Evolutionary conservation across 2,888 invertebrate species (phyloP), one percentile per base, ranked within the genome.

Genomic region (Cylindroiulus punctatus): DNA sequence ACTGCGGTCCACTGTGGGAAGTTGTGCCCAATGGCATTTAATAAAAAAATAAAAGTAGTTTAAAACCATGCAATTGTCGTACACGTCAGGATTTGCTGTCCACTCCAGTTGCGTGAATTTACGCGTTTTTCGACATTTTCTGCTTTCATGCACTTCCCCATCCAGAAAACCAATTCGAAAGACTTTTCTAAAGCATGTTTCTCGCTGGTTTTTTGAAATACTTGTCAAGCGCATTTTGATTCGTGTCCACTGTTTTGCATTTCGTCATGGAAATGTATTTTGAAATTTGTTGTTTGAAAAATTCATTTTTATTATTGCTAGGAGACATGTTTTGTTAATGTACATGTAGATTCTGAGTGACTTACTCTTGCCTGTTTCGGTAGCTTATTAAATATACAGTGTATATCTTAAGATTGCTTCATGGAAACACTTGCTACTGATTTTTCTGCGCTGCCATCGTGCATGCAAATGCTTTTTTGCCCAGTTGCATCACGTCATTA

Each of bases 21-120:
- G 30, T 76, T 76, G 76, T 30, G 76, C 0, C 76, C 76, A 22
- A 7, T 76, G 76, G 30, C 76, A 76, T 76, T 76, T 76, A 76
- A 76, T 76, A 76, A 76, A 76, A 76, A 76, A 26, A 76, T 26
- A 26, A 76, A 22, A 30, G 65, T 65, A 26, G 76, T 22, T 30
- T 76, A 76, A 76, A 76, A 30, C 76, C 76, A 76, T 30, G 30
- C 76, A 12, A 14, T 65, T 65, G 65, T 65, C 65, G 22, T 22
- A 22, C 22, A 26, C 8, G 76, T 26, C 26, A 30, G 76, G 26
- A 30, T 76, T 76, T 76, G 76, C 76, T 5, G 76, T 76, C 76
- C 76, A 26, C 76, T 26, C 30, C 8, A 76, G 76, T 14, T 76
- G 30, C 76, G 26, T 30, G 14, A 76, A 76, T 76, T 76, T 76